Evolutionary conservation across 2,797 vertebrate genomes (phyloP).

Genomic region (Brachyalestes nurse): DNA sequence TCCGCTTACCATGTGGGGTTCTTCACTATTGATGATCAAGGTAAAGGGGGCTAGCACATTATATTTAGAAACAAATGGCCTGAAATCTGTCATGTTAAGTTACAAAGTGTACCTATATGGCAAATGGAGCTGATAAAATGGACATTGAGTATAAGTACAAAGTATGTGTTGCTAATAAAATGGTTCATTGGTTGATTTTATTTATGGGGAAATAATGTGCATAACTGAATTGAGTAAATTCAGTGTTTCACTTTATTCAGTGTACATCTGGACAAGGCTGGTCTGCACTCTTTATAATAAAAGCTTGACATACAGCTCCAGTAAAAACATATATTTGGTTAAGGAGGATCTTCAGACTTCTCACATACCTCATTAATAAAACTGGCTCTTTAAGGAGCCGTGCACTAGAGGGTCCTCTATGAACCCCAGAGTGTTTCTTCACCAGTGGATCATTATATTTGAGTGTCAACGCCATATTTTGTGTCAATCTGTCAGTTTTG

Average conservation of each 20-base stretch:
- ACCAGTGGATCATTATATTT: not conserved
- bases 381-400: not conserved
- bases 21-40: no score
- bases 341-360: not conserved
- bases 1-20: no score
- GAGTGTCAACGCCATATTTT: conserved; percentile 28
- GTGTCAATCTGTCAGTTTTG: conserved; percentile 42
- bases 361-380: not conserved
- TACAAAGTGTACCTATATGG: no score
- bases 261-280: conserved; percentile 10
- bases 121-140: no score
- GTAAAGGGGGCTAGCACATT: no score
- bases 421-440: not conserved
- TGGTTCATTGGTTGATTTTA: not conserved
- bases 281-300: not conserved
- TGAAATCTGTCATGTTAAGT: no score
- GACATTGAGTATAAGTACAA: no score
- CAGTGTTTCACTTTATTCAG: not conserved
- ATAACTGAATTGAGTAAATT: not conserved
- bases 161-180: no score
- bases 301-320: not conserved
- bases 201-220: not conserved
- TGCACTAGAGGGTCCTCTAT: not conserved
- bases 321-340: not conserved
- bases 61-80: no score